These are phyloP conservation scores for Papilio helenus DNA, from an alignment of 1,140 invertebrate species.

Conservation along the genomic window DNA sequence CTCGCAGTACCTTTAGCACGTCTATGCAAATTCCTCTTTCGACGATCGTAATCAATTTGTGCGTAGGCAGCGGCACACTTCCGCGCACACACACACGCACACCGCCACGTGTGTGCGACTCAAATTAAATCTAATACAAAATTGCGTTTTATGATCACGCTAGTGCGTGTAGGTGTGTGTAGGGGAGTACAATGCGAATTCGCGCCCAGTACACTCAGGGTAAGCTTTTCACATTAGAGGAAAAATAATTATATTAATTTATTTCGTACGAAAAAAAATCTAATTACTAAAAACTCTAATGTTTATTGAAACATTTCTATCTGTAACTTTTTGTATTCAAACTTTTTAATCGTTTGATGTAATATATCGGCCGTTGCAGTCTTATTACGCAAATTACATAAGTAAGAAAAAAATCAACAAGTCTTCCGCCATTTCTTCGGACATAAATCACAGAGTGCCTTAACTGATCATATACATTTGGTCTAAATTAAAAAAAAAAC, in stretches of 20 bases:
- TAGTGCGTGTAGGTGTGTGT: slow-evolving; percentile 74
- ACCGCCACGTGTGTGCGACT: slow-evolving; percentile 54
- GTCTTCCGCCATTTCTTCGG: neutral
- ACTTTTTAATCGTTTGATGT: neutral
- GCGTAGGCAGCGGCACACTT: slow-evolving; percentile 74
- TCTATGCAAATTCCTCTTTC: slow-evolving; percentile 74
- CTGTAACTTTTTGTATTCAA: too few relatives aligned
- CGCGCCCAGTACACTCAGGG: slow-evolving; percentile 69
- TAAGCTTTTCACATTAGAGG: slow-evolving; percentile 56
- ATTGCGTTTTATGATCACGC: slow-evolving; percentile 81
- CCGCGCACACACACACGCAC: slow-evolving; percentile 55
- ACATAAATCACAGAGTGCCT: neutral
- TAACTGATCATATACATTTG: slow-evolving; percentile 21
- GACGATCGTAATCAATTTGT: slow-evolving; percentile 81
- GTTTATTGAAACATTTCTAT: neutral
- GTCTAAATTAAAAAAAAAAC: slow-evolving; percentile 27
- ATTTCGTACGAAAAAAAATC: neutral
- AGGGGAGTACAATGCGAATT: slow-evolving; percentile 72
- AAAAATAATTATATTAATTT: slow-evolving; percentile 41
- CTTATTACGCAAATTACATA: neutral
- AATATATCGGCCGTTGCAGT: neutral
- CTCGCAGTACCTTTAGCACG: slow-evolving; percentile 41
- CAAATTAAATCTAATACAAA: slow-evolving; percentile 84
- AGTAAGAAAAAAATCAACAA: slow-evolving; percentile 3
- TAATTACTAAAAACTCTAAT: slow-evolving; percentile 5